Conservation (phyloP, 2,888 invertebrate genomes). For the Diarsia rubi region DNA sequence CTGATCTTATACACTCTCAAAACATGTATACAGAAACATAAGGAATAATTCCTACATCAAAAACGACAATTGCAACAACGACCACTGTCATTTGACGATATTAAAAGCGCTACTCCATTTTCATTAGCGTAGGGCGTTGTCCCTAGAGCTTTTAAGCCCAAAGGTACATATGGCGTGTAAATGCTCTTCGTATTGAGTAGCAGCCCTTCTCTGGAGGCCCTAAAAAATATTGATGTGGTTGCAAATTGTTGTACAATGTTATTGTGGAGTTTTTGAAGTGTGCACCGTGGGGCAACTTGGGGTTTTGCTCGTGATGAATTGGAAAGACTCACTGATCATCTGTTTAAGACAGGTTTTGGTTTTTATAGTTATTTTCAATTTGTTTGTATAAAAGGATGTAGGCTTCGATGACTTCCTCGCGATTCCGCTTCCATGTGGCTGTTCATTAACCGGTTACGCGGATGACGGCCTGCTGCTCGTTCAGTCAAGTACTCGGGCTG, state of each 20-base stretch:
- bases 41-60: conserved; percentile 22
- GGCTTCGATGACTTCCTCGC: no score
- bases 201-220: conserved; percentile 70
- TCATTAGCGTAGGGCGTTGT: conserved; percentile 81
- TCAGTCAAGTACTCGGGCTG: no score
- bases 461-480: no score
- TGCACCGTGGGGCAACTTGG: neutral
- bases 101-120: conserved; percentile 74
- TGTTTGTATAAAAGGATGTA: no score
- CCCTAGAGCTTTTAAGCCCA: conserved; percentile 83
- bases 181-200: conserved; percentile 86
- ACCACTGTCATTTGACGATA: conserved; percentile 65
- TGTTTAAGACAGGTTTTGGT: neutral
- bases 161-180: conserved; percentile 90
- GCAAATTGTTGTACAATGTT: conserved; percentile 66
- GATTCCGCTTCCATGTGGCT: no score
- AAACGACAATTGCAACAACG: conserved; percentile 51
- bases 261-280: conserved; percentile 55
- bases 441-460: no score
- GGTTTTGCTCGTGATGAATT: neutral
- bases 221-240: conserved; percentile 74
- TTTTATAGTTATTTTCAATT: no score
- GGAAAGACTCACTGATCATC: neutral
- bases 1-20: neutral
- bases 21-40: conserved; percentile 21